Base-by-base conservation (phyloP, 2,113 vertebrate genomes). In the Coptodon bakossiorum region DNA sequence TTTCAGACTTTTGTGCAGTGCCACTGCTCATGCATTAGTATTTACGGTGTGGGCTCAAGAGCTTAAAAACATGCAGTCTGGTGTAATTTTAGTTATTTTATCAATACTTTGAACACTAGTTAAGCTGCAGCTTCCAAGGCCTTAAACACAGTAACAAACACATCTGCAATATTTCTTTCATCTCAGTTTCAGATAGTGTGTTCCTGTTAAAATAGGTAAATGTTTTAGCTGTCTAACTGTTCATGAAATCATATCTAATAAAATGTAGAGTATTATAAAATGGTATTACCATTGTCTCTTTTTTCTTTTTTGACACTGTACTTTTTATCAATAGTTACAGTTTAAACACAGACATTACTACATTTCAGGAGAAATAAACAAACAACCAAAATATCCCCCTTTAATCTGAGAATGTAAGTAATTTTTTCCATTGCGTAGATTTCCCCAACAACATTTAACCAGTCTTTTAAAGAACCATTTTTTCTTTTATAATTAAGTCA, bases 11-110 rank as follows among this genome's bases (percentile, higher is more conserved):
- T 57, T 8, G 24, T 57, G 54, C 56, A 59, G 56, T 59, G 27
- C 27, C 27, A 17, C 0, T 57, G 0, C 27, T 0, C 24, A 57
- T 57, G 11, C 27, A 31, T 59, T 13, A 31, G 13, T 0, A 29
- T 31, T 59, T 29, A 59, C 1, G 0, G 14, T 61, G 14, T 57
- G 57, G 56, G 56, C 27, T 14, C 7, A 31, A 61, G 8, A 0
- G 59, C 31, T 19, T 36, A 34, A 63, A 19, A 63, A 61, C 29
- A 0, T 61, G 29, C 31, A 63, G 31, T n/a, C 17, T 16, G 9
- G 17, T 66, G 17, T 7, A 34, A 57, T 14, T 27, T 57, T 0
- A 56, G 4, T 7, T 56, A 56, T 56, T 56, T 56, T 56, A 56
- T 24, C 22, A 24, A 24, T 1, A 56, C 13, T 3, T 56, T 24